Conservation (phyloP, 2,888 invertebrate species). For the Sphecodes monilicornis region DNA sequence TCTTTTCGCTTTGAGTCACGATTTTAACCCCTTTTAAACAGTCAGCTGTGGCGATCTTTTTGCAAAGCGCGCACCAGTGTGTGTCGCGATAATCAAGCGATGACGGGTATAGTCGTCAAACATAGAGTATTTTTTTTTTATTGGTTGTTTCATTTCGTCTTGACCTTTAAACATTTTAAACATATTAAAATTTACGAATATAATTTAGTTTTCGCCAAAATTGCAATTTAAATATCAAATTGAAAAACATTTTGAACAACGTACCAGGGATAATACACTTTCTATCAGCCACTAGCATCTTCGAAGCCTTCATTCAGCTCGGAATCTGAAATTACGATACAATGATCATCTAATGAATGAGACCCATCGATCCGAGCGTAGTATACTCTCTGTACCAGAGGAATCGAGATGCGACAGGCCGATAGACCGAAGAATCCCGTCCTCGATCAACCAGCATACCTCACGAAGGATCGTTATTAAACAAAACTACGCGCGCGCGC, state of each 20-base stretch:
- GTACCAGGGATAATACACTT: background rate
- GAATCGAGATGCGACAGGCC: slow-evolving; percentile 11
- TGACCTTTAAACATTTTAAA: too few relatives aligned
- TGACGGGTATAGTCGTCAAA: too few relatives aligned
- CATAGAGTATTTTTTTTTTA: too few relatives aligned
- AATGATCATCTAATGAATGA: slow-evolving; percentile 1
- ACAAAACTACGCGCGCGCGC: slow-evolving; percentile 34
- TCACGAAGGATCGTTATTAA: slow-evolving; percentile 29
- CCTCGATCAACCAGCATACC: background rate
- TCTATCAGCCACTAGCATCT: background rate
- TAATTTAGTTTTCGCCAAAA: too few relatives aligned
- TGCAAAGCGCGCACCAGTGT: too few relatives aligned
- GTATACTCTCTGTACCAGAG: background rate
- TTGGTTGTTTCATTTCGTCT: too few relatives aligned
- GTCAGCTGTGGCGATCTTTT: too few relatives aligned
- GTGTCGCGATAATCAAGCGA: too few relatives aligned
- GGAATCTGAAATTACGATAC: slow-evolving; percentile 9
- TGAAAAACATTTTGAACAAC: too few relatives aligned
- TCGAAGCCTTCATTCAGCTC: background rate
- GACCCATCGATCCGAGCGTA: background rate
- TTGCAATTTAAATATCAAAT: too few relatives aligned
- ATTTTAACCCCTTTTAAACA: background rate
- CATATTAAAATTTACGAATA: too few relatives aligned
- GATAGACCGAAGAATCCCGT: slow-evolving; percentile 16
- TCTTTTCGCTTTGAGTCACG: slow-evolving; percentile 3